Evolutionary conservation across 2,888 invertebrate genomes (phyloP).

Genomic region (Clepsis dumicolana): DNA sequence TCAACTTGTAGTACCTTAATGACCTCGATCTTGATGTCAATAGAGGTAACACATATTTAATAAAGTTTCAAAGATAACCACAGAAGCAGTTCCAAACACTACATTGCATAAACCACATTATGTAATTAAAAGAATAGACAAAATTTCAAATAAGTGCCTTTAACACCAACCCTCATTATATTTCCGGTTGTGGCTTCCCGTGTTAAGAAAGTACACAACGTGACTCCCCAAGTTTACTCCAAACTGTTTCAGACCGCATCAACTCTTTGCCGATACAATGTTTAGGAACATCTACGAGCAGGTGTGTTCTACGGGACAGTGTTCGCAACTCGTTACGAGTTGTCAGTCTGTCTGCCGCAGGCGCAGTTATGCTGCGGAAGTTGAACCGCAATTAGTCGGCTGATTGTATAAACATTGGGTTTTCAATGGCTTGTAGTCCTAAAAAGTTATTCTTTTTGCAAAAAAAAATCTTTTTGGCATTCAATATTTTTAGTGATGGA

Average conservation of each 20-base stretch:
- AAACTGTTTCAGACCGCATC: background rate
- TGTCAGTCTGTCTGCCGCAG: slow-evolving; percentile 15
- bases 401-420: background rate
- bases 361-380: slow-evolving; percentile 19
- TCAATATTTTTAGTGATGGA: too few relatives aligned
- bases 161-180: background rate
- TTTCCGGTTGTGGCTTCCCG: background rate
- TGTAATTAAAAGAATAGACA: too few relatives aligned
- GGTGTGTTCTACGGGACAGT: slow-evolving; percentile 8
- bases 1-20: too few relatives aligned
- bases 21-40: too few relatives aligned
- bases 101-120: too few relatives aligned
- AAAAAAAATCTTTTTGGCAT: background rate
- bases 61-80: too few relatives aligned
- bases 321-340: slow-evolving; percentile 34
- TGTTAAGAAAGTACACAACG: background rate
- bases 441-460: background rate
- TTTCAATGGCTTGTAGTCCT: background rate
- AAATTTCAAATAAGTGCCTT: too few relatives aligned
- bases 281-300: background rate
- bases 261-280: slow-evolving; percentile 24
- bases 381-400: slow-evolving; percentile 16
- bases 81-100: too few relatives aligned
- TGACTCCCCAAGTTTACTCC: background rate
- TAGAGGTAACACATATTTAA: too few relatives aligned